These are phyloP conservation scores for Aethes cnicana DNA, from an alignment of 2,888 invertebrate genomes.

Conservation along the genomic window DNA sequence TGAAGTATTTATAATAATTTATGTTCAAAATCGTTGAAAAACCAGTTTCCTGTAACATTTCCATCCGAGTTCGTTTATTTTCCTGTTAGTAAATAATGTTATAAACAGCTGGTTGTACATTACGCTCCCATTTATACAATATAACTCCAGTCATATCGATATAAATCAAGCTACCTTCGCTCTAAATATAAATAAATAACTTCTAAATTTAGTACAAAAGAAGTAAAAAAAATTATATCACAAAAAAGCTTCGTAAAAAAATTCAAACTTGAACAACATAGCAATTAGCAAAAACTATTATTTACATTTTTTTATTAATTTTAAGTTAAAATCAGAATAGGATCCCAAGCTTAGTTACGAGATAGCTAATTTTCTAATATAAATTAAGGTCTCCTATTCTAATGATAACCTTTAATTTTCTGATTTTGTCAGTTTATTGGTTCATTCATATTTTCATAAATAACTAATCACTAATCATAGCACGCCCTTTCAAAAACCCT, in stretches of 20 bases:
- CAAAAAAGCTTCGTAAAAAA: constrained; percentile 30
- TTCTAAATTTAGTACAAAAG: constrained; percentile 21
- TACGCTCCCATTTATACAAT: constrained; percentile 50
- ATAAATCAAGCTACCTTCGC: constrained; percentile 31
- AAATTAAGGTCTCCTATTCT: constrained; percentile 42
- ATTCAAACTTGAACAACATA: constrained; percentile 32
- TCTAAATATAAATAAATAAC: constrained; percentile 46
- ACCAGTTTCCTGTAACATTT: too few species aligned
- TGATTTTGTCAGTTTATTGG: constrained; percentile 32
- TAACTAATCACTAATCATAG: not conserved
- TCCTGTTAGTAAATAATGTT: constrained; percentile 48
- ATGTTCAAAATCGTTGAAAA: too few species aligned
- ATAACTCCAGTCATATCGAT: constrained; percentile 48
- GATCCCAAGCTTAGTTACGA: constrained; percentile 29
- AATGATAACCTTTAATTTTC: constrained; percentile 43
- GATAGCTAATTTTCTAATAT: constrained; percentile 32
- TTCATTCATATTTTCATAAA: constrained; percentile 3
- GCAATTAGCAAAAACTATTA: constrained; percentile 29
- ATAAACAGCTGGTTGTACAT: constrained; percentile 31
- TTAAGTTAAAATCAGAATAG: constrained; percentile 49
- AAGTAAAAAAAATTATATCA: constrained; percentile 32
- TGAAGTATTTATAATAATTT: too few species aligned
- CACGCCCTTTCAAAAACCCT: not conserved
- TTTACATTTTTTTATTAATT: constrained; percentile 29
- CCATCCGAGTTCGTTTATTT: constrained; percentile 9